A percentile compares a stretch with the other conserved stretches of the same genome.
Evolutionary conservation across 2,888 invertebrate genomes (phyloP).

Genomic region (Andrena hattorfiana): DNA sequence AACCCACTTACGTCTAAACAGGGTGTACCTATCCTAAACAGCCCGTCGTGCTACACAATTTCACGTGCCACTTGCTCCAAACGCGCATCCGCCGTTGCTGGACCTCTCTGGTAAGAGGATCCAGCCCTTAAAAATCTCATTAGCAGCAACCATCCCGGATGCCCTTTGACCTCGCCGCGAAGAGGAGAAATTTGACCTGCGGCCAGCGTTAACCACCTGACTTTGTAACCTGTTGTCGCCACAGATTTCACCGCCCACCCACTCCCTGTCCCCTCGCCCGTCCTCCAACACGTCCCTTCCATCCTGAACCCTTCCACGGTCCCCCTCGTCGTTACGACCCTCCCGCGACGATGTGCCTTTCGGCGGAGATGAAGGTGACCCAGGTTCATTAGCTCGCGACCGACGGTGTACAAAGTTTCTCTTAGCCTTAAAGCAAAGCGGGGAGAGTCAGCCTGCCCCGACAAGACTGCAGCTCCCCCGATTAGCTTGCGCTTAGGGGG

Average conservation of each 20-base stretch:
- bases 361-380: constrained; percentile 53
- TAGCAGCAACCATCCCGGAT: constrained; percentile 53
- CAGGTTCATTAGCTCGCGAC: constrained; percentile 65
- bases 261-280: not conserved
- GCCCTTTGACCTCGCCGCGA: constrained; percentile 61
- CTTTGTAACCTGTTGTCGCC: constrained; percentile 70
- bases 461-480: constrained; percentile 43
- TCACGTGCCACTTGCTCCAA: not conserved
- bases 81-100: no score
- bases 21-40: no score
- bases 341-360: constrained; percentile 20
- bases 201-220: constrained; percentile 55
- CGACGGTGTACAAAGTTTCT: constrained; percentile 62
- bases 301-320: constrained; percentile 3
- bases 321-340: constrained; percentile 10
- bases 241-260: constrained; percentile 24
- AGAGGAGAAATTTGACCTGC: constrained; percentile 61
- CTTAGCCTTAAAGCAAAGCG: constrained; percentile 39
- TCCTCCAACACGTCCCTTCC: constrained; percentile 22
- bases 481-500: constrained; percentile 62
- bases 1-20: no score
- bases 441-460: constrained; percentile 2
- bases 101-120: not conserved
- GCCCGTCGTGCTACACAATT: not conserved
- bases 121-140: constrained; percentile 64